A percentile compares a stretch with the other conserved stretches of the same genome.
Conservation (phyloP, 92 coral and sea anemone species). For the Hydrozoanthus gracilis region DNA sequence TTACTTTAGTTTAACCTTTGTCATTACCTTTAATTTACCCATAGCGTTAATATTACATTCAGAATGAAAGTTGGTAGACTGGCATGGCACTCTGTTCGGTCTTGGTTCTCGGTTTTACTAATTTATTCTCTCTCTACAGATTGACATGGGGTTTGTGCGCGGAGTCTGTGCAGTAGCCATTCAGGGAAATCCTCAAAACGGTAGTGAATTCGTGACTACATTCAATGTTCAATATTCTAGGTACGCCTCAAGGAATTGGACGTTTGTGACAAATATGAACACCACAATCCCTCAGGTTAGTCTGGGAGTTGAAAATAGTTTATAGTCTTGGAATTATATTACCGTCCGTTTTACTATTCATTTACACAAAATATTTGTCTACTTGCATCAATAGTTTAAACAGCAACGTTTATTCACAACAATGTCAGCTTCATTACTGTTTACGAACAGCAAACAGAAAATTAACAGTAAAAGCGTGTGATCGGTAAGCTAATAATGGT, state of each 20-base stretch:
- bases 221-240: conserved; percentile 3
- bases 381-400: too few relatives aligned
- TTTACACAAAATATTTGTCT: too few relatives aligned
- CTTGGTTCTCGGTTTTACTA: neutral
- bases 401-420: too few relatives aligned
- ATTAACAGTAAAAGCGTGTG: too few relatives aligned
- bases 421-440: too few relatives aligned
- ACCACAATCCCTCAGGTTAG: neutral
- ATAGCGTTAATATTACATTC: too few relatives aligned
- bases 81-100: too few relatives aligned
- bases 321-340: neutral
- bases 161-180: conserved; percentile 28
- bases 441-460: too few relatives aligned
- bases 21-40: too few relatives aligned
- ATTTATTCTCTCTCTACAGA: neutral
- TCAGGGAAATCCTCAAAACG: conserved; percentile 9
- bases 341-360: too few relatives aligned
- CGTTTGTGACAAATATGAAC: neutral
- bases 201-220: neutral
- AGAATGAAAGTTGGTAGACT: neutral
- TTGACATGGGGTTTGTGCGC: conserved; percentile 2
- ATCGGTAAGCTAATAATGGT: too few relatives aligned
- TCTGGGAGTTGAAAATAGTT: neutral
- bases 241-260: neutral
- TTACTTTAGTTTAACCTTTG: too few relatives aligned